Conservation (phyloP, 2,797 vertebrate species). For the Eupleurogrammus muticus region DNA sequence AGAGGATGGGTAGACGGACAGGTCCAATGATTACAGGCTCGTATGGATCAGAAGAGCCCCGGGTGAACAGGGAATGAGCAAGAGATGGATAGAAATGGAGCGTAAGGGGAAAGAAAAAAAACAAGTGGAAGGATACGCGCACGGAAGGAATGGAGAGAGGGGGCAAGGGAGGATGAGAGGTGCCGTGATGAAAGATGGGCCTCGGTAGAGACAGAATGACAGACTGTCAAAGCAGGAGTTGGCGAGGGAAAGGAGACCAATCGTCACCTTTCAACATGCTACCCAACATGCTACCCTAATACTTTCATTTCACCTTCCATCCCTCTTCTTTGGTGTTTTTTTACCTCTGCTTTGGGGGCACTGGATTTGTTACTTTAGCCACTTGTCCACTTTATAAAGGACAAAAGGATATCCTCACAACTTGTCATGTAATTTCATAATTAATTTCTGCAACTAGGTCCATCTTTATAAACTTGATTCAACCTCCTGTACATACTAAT, state of each 20-base stretch:
- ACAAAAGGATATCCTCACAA: background rate
- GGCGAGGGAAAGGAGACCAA: slow-evolving; percentile 1
- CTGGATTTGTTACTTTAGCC: background rate
- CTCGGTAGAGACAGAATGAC: slow-evolving; percentile 10
- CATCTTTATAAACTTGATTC: too few species aligned
- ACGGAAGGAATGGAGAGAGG: slow-evolving; percentile 23
- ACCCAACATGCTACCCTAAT: background rate
- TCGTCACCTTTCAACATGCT: slow-evolving; percentile 8
- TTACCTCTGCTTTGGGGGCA: background rate
- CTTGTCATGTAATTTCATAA: background rate
- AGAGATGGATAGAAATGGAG: slow-evolving; percentile 36
- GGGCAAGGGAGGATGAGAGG: slow-evolving; percentile 27
- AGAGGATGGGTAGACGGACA: slow-evolving; percentile 54
- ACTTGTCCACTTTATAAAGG: background rate
- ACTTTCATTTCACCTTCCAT: slow-evolving; percentile 6
- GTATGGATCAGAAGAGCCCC: slow-evolving; percentile 58
- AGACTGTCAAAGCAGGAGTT: slow-evolving; percentile 23
- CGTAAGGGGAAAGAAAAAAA: slow-evolving; percentile 13
- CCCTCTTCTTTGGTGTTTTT: background rate
- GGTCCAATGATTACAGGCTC: slow-evolving; percentile 68
- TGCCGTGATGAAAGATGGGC: slow-evolving; percentile 24
- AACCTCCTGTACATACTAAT: background rate
- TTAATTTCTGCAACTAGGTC: slow-evolving; percentile 5
- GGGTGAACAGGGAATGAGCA: slow-evolving; percentile 51
- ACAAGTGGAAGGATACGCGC: slow-evolving; percentile 12